These are phyloP conservation scores for Byasa hedistus DNA, from an alignment of 2,888 invertebrate species.

Conservation along the genomic window DNA sequence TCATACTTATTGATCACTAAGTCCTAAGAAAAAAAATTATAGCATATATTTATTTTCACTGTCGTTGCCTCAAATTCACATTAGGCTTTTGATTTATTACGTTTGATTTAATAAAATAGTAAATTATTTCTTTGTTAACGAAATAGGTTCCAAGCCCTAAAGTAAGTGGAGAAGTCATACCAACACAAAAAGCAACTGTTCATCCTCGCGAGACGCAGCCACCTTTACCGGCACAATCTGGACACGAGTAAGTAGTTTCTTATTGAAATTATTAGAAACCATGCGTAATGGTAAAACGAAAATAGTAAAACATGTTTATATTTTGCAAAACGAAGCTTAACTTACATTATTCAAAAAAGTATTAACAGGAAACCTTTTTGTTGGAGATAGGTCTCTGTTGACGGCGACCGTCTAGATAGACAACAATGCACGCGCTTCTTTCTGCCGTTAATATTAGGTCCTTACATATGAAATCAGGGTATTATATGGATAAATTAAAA, in stretches of 20 bases:
- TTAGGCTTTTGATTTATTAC: too few species aligned
- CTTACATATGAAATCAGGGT: background rate
- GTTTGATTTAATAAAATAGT: background rate
- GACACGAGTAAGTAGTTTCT: constrained; percentile 51
- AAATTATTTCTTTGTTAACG: background rate
- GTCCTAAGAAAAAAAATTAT: too few species aligned
- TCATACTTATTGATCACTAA: too few species aligned
- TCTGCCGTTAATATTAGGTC: too few species aligned
- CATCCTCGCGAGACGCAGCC: constrained; percentile 52
- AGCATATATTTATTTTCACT: too few species aligned
- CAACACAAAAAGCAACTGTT: constrained; percentile 53
- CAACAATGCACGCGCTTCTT: too few species aligned
- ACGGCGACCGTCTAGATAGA: too few species aligned
- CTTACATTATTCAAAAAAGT: too few species aligned
- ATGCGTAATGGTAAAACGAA: background rate
- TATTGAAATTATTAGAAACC: background rate
- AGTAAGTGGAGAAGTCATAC: constrained; percentile 62
- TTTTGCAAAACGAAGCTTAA: background rate
- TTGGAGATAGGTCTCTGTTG: too few species aligned
- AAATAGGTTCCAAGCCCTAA: constrained; percentile 66
- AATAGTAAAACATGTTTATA: background rate
- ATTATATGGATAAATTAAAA: background rate
- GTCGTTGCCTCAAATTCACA: too few species aligned
- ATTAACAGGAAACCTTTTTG: too few species aligned
- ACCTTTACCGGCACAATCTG: constrained; percentile 63